phyloP scores from a whole-genome alignment of 1,140 invertebrate species.

The Ridgeia piscesae region DNA sequence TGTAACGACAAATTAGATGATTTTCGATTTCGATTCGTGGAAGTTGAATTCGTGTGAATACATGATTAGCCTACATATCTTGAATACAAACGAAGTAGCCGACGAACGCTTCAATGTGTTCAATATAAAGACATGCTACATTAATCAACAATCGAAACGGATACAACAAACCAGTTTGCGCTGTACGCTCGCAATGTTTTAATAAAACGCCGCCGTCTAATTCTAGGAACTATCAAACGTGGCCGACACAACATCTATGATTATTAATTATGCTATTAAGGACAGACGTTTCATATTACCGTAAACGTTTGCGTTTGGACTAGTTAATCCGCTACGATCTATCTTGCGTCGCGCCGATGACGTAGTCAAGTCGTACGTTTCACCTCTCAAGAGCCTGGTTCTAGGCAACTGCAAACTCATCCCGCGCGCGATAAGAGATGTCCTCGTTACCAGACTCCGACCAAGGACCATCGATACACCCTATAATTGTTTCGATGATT shows the following conservation, averaged over 20 bases:
- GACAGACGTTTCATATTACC: not conserved
- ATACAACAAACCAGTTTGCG: not conserved
- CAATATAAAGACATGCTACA: not conserved
- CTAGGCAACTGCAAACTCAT: not conserved
- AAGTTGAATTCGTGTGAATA: no score
- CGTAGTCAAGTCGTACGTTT: not conserved
- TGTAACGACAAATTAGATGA: no score
- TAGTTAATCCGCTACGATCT: not conserved
- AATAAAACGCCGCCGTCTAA: not conserved
- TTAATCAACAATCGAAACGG: not conserved
- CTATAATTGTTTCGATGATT: not conserved
- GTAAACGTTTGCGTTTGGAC: not conserved
- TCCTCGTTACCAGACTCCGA: not conserved
- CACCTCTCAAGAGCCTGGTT: not conserved
- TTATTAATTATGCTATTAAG: not conserved
- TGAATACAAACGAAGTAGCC: no score
- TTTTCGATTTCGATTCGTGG: no score
- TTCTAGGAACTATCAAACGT: not conserved
- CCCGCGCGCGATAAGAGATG: not conserved
- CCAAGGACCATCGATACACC: no score
- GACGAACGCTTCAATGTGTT: not conserved
- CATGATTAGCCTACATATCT: no score
- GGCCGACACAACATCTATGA: not conserved
- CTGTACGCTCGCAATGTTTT: not conserved
- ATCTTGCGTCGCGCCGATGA: not conserved